Percentiles rank a stretch among this genome's conserved stretches.
These are phyloP conservation scores for Emesis furor DNA, from an alignment of 2,888 invertebrate genomes.

Conservation along the genomic window DNA sequence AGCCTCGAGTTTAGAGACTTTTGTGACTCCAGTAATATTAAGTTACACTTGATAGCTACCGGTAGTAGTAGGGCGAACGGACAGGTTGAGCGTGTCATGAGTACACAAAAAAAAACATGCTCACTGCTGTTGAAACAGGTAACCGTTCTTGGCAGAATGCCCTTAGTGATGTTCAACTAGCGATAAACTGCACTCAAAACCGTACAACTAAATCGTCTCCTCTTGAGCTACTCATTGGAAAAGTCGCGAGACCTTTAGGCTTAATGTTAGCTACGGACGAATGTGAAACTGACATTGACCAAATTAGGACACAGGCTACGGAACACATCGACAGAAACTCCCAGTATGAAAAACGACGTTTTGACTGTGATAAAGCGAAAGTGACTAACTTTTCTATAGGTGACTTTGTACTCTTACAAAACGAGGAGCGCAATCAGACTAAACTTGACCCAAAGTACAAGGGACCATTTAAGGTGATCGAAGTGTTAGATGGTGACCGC, in stretches of 20 bases:
- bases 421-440: slow-evolving; percentile 16
- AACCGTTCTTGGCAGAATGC: slow-evolving; percentile 1
- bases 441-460: slow-evolving; percentile 49
- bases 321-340: too few relatives aligned
- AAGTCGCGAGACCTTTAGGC: neutral
- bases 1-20: too few relatives aligned
- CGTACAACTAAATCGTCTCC: neutral
- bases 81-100: too few relatives aligned
- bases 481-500: slow-evolving; percentile 50
- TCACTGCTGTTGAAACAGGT: neutral
- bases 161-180: neutral
- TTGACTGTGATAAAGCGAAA: too few relatives aligned
- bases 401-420: neutral
- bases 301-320: too few relatives aligned
- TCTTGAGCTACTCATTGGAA: neutral
- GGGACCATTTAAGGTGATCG: slow-evolving; percentile 56
- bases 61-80: too few relatives aligned
- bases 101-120: neutral
- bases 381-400: too few relatives aligned
- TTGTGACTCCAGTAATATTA: too few relatives aligned
- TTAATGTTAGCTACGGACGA: neutral
- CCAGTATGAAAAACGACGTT: too few relatives aligned
- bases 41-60: too few relatives aligned
- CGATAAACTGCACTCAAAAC: slow-evolving; percentile 6
- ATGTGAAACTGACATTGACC: too few relatives aligned